Evolutionary conservation across 2,888 invertebrate genomes (phyloP), one percentile per base, ranked within the genome.

Genomic region (Sialis lutaria): DNA sequence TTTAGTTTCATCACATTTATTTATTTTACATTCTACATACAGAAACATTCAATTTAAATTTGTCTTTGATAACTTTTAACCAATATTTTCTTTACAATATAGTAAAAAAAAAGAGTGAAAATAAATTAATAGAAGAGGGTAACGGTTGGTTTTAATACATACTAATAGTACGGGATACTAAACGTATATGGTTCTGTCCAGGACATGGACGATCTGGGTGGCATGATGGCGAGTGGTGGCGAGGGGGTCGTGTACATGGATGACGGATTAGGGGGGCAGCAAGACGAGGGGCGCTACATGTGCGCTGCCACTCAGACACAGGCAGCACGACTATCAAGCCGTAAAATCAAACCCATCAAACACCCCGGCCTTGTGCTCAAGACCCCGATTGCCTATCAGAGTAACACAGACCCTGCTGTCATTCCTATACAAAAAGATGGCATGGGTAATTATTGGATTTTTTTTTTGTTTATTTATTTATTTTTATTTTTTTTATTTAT

Each of bases 341-440:
- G 72, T 48, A 82, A 82, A 67, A 82, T 82, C 54, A 80, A 79
- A 60, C 81, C 82, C 37, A 75, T 82, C 42, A 79, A 77, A 61
- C 77, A 82, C 63, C 82, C 82, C 46, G 81, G 79, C 46, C 67
- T 83, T 50, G 79, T 82, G 56, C 65, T 82, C 53, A 82, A 83
- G 64, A 82, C 82, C 52, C 82, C 82, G 49, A 83, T 83, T 53
- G 82, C 83, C 44, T 83, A 82, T 66, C 79, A 82, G 60, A 77
- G 81, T 57, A 79, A 81, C 62, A 81, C 82, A 48, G 87, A 89
- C 69, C 76, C 86, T 50, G 82, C 85, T 52, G 84, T 88, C 58
- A 81, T 90, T 67, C 89, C 90, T 47, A 82, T 90, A 60, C 79
- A 82, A 64, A 86, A 83, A 67, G 87, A 89, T 65, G 88, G 85